Evolutionary conservation across 2,888 invertebrate genomes (phyloP), one percentile per base, ranked within the genome.

Genomic region (Drosophila stalkeri): DNA sequence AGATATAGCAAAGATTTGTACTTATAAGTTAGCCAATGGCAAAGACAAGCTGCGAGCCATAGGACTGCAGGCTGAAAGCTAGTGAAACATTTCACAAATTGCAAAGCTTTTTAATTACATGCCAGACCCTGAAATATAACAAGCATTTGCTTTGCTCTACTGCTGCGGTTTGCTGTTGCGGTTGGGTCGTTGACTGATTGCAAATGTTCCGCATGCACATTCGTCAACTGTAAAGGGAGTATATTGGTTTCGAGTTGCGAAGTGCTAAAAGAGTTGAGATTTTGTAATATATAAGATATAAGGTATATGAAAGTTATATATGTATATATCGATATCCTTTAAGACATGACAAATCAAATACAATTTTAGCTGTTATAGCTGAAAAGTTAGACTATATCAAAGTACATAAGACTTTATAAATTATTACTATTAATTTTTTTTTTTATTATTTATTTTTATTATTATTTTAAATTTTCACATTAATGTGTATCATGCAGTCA

Each of bases 101-200:
- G 69, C 64, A 70, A 65, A 44, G 63, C 51, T 68, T 69, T 79
- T 80, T 81, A 76, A 72, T 79, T 72, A 77, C 46, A 49, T 39
- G 44, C 52, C 64, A 41, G 52, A 49, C 39, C 9, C 57, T 55
- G 61, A 14, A 37, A 54, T 54, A 64, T 41, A 51, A 57, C 31
- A 23, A 52, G 31, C 64, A 46, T 62, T 71, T 68, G 18, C 55
- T 33, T 7, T 51, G 51, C 33, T 51, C 51, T 14, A 4, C 51
- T 33, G 33, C 51, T 33, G 51, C 49, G 52, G 35, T 52, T 37
- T 23, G 52, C 56, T 31, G 46, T 57, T 75, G 72, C 60, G 72
- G 72, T 65, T 60, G 43, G 49, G 35, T 62, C 52, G 41, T 20
- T 27, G 18, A 35, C 46, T 57, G 47, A 60, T 55, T 54, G 61